phyloP scores from a whole-genome alignment of 2,113 vertebrate genomes.

The Emydura subglobosa region DNA sequence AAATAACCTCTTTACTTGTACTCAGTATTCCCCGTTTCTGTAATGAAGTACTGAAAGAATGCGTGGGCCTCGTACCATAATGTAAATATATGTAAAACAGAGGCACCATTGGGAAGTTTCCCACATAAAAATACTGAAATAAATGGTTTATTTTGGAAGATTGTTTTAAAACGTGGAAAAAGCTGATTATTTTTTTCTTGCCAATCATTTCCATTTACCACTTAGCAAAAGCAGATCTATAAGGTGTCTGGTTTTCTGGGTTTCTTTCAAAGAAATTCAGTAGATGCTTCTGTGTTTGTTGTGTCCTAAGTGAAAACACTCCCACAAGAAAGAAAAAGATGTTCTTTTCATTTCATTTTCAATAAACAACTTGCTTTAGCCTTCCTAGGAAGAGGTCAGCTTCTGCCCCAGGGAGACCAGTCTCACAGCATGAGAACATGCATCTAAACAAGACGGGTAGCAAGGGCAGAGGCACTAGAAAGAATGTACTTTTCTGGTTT shows the following conservation, averaged over 20 bases:
- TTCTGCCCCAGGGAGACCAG: neutral
- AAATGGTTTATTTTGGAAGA: neutral
- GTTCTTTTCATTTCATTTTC: neutral
- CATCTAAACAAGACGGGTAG: constrained; percentile 19
- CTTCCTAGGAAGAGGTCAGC: constrained; percentile 23
- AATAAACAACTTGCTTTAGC: neutral
- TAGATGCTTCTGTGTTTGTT: neutral
- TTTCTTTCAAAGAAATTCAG: neutral
- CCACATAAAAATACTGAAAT: constrained; percentile 15
- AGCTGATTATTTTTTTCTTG: neutral
- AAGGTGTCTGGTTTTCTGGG: neutral
- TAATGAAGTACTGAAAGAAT: neutral
- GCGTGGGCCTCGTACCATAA: neutral
- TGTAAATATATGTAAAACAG: neutral
- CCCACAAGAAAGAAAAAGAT: neutral
- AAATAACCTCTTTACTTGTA: neutral
- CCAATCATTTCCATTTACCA: constrained; percentile 29
- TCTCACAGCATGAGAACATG: constrained; percentile 1
- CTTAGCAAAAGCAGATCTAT: neutral
- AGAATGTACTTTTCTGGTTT: constrained; percentile 21
- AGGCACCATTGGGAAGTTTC: neutral
- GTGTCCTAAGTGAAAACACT: neutral
- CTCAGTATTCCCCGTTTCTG: neutral
- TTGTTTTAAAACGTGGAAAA: neutral
- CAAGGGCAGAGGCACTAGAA: neutral